These are phyloP conservation scores for Dromococcyx pavoninus DNA, from an alignment of 2,797 vertebrate genomes.

Conservation along the genomic window DNA sequence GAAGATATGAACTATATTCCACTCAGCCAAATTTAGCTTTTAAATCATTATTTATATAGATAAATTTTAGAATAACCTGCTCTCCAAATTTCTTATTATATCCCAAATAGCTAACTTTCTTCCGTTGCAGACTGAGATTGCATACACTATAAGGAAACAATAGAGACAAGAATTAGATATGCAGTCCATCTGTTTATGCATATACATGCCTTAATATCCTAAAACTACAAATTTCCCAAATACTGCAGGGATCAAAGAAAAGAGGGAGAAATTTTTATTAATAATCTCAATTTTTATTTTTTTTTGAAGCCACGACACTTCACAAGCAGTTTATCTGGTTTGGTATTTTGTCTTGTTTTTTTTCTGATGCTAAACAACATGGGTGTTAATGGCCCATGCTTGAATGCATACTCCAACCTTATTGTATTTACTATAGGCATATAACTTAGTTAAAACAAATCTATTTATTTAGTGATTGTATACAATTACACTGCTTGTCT, in stretches of 20 bases:
- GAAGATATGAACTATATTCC: background rate
- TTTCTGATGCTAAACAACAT: background rate
- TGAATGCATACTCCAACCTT: background rate
- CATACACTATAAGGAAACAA: background rate
- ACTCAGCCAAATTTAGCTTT: background rate
- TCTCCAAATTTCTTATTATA: background rate
- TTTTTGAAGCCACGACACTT: background rate
- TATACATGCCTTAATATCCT: background rate
- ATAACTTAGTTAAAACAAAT: background rate
- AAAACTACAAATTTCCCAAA: background rate
- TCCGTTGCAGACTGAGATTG: background rate
- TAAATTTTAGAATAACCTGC: background rate
- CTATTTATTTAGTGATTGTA: fast-evolving
- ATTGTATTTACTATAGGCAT: background rate
- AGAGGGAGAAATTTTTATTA: background rate
- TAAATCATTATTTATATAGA: background rate
- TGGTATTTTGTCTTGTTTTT: background rate
- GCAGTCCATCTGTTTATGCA: background rate
- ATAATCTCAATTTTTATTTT: background rate
- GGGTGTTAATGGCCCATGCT: background rate
- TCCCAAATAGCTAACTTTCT: background rate
- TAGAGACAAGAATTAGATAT: background rate
- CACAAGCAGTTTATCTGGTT: background rate
- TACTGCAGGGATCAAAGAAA: background rate
- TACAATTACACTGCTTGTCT: background rate